Evolutionary conservation across 2,113 vertebrate species (phyloP).

Genomic region (Tyrannus savana): DNA sequence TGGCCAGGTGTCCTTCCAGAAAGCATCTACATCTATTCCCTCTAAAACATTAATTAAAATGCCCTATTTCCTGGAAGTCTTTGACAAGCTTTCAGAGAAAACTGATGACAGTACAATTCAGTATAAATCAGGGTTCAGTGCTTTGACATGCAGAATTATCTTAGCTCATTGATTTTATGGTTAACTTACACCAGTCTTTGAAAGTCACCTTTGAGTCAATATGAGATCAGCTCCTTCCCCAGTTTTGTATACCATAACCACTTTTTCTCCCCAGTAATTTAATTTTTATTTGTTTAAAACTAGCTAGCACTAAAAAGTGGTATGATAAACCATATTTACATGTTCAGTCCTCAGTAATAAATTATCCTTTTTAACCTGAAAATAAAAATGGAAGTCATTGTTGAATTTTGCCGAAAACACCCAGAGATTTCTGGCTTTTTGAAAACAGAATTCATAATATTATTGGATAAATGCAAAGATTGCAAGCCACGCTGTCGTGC

Average conservation of each 20-base stretch:
- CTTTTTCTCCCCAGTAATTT: background rate
- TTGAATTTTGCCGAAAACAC: background rate
- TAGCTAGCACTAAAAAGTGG: background rate
- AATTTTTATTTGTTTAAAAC: background rate
- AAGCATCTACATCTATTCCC: background rate
- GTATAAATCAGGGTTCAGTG: slow-evolving; percentile 4
- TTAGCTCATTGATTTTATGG: background rate
- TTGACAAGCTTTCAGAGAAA: slow-evolving; percentile 20
- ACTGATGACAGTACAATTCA: background rate
- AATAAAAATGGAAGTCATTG: background rate
- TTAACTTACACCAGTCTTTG: background rate
- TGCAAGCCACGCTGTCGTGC: background rate
- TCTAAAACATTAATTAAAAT: slow-evolving; percentile 22
- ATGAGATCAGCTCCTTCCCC: background rate
- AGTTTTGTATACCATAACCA: background rate
- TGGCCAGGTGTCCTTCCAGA: background rate
- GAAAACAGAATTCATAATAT: background rate
- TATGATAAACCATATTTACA: background rate
- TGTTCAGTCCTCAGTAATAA: background rate
- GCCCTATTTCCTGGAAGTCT: background rate
- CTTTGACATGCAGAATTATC: background rate
- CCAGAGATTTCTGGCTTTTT: background rate
- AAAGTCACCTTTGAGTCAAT: background rate
- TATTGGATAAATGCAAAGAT: background rate
- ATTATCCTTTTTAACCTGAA: background rate